Evolutionary conservation across 2,888 invertebrate genomes (phyloP).

Genomic region (Cryptocheilus praepositus): DNA sequence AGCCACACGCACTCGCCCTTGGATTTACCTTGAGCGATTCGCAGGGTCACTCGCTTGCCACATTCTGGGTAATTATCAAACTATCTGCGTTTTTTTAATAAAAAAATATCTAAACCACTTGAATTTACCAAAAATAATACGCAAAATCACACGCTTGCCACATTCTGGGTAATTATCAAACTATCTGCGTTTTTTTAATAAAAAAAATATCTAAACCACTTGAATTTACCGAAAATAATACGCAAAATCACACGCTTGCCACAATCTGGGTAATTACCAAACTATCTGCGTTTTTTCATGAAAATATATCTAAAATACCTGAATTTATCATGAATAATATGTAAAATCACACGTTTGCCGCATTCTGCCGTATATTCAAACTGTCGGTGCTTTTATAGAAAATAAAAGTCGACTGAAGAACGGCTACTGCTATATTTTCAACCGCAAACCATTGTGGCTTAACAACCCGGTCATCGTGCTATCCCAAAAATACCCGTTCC

Average conservation of each 20-base stretch:
- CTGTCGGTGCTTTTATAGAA: too few relatives aligned
- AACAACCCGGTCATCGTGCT: too few relatives aligned
- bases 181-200: too few relatives aligned
- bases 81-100: too few relatives aligned
- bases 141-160: conserved; percentile 65
- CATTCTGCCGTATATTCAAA: conserved; percentile 71
- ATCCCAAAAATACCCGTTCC: too few relatives aligned
- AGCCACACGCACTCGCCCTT: conserved; percentile 69
- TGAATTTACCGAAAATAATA: conserved; percentile 71
- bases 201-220: too few relatives aligned
- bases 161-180: conserved; percentile 71
- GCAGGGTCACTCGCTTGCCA: conserved; percentile 66
- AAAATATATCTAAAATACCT: too few relatives aligned
- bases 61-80: conserved; percentile 71
- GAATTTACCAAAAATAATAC: conserved; percentile 72
- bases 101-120: too few relatives aligned
- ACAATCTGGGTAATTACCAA: conserved; percentile 71
- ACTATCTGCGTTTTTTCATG: too few relatives aligned
- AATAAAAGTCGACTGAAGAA: too few relatives aligned
- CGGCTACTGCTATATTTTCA: too few relatives aligned
- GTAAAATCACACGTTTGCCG: conserved; percentile 65
- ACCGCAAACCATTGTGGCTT: too few relatives aligned
- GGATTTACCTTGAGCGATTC: conserved; percentile 72
- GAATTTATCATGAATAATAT: conserved; percentile 72
- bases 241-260: conserved; percentile 66